phyloP scores from a whole-genome alignment of 2,888 invertebrate genomes.

The Myopa tessellatipennis region DNA sequence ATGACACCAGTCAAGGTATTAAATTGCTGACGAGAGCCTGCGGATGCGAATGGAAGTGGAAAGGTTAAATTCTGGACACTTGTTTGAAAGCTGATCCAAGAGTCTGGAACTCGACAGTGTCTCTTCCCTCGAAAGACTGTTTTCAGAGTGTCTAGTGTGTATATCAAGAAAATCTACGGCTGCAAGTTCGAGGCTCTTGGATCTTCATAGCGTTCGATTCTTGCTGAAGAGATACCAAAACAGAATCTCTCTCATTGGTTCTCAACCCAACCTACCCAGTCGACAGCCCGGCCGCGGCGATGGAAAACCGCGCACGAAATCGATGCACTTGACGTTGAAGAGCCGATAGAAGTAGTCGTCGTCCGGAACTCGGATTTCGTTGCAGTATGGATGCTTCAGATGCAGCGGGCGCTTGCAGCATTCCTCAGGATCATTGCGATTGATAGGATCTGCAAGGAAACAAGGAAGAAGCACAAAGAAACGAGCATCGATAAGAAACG shows the following conservation, averaged over 20 bases:
- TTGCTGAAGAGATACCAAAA: too few species aligned
- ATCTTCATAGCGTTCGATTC: too few species aligned
- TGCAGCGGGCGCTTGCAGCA: constrained; percentile 86
- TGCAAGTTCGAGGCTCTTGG: too few species aligned
- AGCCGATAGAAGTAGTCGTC: constrained; percentile 91
- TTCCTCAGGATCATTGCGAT: constrained; percentile 90
- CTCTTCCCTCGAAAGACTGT: neutral
- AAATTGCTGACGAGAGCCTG: constrained; percentile 85
- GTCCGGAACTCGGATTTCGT: constrained; percentile 88
- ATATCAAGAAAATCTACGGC: too few species aligned
- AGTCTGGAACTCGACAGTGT: neutral
- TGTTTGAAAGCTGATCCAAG: neutral
- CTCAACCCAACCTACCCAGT: constrained; percentile 72
- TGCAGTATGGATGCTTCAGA: constrained; percentile 89
- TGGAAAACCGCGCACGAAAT: constrained; percentile 90
- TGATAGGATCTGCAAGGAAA: constrained; percentile 76
- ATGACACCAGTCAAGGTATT: constrained; percentile 88
- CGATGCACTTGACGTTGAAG: constrained; percentile 86
- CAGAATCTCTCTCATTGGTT: neutral
- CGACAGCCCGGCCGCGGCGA: constrained; percentile 88
- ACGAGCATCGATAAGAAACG: neutral
- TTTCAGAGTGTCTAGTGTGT: too few species aligned
- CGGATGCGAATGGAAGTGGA: constrained; percentile 3
- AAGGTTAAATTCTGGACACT: neutral
- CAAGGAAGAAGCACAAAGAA: neutral